Base-by-base conservation (phyloP, 2,113 vertebrate genomes). In the Menidia beryllina region DNA sequence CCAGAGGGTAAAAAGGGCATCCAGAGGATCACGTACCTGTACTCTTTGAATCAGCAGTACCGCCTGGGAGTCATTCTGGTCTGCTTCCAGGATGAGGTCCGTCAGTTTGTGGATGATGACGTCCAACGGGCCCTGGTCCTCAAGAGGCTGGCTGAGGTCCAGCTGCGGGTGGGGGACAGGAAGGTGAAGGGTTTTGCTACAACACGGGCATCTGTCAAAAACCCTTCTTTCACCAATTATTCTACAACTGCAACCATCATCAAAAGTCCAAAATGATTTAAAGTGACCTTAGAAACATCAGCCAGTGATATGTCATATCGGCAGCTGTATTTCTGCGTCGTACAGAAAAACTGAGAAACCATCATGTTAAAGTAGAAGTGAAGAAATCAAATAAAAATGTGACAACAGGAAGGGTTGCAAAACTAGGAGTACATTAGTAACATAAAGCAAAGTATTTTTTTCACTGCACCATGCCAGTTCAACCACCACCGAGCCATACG, bases 51-150 rank as follows among this genome's bases (percentile, higher is more conserved):
- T 95, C 87, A 98, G 82, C 83, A 96, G 91, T 85, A 96, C 90
- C 3, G 97, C 94, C 91, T 98, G 96, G 45, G 94, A 96, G 84
- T 98, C 96, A 7, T 98, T 98, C 93, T 99, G 98, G 90, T 98
- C 97, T 0, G 97, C 98, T 91, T 99, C 98, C 21, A 99, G 93
- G 83, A 99, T 98, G 80, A 99, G 94, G 80, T 99, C 97, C 0
- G 97, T 99, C 90, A 99, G 93, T 88, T 99, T 99, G 93, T 99
- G 98, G 88, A 99, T 97, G 88, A 99, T 99, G 86, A 99, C 96
- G 23, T 98, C 97, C 88, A 99, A 91, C 2, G 97, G 97, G 3
- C 97, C 97, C 83, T 98, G 97, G 53, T 98, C 96, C 92, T 99
- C 98, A 24, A 99, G 94, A 0, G 96, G 97, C 85, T 94, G 96